phyloP scores from a whole-genome alignment of 2,113 vertebrate species.

The Scortum barcoo region DNA sequence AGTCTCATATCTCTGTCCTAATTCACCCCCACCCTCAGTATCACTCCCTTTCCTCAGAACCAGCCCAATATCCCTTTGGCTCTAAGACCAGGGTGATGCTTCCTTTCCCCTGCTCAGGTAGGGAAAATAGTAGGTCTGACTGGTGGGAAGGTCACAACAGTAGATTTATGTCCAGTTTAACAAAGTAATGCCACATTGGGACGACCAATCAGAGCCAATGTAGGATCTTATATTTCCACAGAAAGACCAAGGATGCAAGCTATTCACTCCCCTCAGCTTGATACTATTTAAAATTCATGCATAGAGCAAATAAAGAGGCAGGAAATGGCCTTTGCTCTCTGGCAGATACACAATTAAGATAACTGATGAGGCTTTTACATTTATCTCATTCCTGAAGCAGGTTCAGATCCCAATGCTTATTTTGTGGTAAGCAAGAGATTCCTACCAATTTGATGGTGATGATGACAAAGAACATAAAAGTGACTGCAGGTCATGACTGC shows the following conservation, averaged over 20 bases:
- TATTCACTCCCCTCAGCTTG: constrained; percentile 40
- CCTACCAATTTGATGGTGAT: constrained; percentile 43
- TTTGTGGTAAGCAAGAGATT: constrained; percentile 14
- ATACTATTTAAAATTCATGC: constrained; percentile 54
- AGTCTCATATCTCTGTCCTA: constrained; percentile 74
- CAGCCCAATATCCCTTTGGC: constrained; percentile 18
- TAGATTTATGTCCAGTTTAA: constrained; percentile 67
- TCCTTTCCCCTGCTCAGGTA: constrained; percentile 19
- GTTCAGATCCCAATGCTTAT: background rate
- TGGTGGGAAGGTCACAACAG: constrained; percentile 37
- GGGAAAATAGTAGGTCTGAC: constrained; percentile 52
- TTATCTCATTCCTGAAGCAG: constrained; percentile 30
- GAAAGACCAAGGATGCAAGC: constrained; percentile 49
- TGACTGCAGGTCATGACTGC: constrained; percentile 7
- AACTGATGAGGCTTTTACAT: constrained; percentile 33
- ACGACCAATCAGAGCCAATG: constrained; percentile 57
- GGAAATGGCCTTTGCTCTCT: constrained; percentile 8
- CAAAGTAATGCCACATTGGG: constrained; percentile 54
- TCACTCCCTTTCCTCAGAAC: constrained; percentile 37
- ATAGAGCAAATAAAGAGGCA: constrained; percentile 11
- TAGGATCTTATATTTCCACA: constrained; percentile 57
- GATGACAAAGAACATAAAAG: constrained; percentile 34
- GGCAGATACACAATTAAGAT: constrained; percentile 61
- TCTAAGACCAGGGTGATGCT: background rate
- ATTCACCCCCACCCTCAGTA: constrained; percentile 37